Evolutionary conservation across 2,888 invertebrate species (phyloP), one percentile per base, ranked within the genome.

Genomic region (Melangyna quadrimaculata): DNA sequence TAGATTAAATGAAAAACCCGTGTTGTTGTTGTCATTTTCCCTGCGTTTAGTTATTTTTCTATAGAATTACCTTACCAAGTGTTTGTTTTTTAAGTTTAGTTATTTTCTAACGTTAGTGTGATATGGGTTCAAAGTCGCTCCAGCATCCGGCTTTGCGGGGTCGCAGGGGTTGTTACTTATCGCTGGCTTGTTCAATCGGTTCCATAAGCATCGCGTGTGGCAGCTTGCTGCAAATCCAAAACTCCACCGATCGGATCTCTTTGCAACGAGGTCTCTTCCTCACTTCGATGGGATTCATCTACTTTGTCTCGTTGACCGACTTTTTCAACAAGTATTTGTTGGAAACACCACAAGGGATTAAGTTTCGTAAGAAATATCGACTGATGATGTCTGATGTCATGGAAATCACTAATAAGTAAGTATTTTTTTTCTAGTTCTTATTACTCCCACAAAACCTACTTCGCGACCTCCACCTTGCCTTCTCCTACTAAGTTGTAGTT

Each of bases 321-420:
- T 93, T 95, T 88, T 92, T 94, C 78, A 95, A 95, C 90, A 93
- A 94, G 88, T 91, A 94, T 61, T 93, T 94, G 35, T 91, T 95
- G 88, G 93, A 94, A 89, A 95, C 95, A 12, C 92, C 91, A 61
- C 91, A 92, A 51, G 95, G 96, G 22, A 92, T 93, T 32, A 92
- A 93, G 59, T 93, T 95, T 88, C 92, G 94, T 0, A 94, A 94
- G 90, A 94, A 94, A 90, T 95, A 95, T 92, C 93, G 94, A 67
- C 93, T 96, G 17, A 94, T 93, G 89, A 93, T 93, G 88, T 94
- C 94, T 10, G 95, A 96, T 89, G 94, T 95, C 59, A 93, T 95
- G 88, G 96, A 96, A 90, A 95, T 96, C 87, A 95, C 94, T 65
- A 96, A 96, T 93, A 96, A 96, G 96, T 96, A 89, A 93, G 32